A percentile compares a stretch with the other conserved stretches of the same genome.
These are phyloP conservation scores for Chaetorhynchus papuensis DNA, from an alignment of 2,113 vertebrate species.

Conservation along the genomic window DNA sequence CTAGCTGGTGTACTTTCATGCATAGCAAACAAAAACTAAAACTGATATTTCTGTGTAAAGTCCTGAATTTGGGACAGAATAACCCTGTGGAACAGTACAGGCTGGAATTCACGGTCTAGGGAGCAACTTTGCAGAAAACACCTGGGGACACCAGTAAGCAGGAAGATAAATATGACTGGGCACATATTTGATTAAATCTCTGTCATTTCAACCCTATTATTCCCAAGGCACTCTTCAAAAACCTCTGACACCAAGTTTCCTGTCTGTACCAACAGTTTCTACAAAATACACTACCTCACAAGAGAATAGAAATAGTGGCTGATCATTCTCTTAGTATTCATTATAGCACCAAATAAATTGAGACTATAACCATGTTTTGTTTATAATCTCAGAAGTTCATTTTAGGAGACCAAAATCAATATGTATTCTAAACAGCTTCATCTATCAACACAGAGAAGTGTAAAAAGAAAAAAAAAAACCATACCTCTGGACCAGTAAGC, in stretches of 20 bases:
- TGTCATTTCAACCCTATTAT: background rate
- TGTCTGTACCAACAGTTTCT: background rate
- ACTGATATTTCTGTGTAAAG: background rate
- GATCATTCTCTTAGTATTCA: background rate
- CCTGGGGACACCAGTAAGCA: background rate
- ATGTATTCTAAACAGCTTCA: background rate
- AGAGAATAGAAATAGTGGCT: background rate
- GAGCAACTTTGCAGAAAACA: background rate
- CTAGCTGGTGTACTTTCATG: background rate
- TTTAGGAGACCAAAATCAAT: background rate
- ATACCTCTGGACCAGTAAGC: background rate
- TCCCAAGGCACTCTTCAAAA: background rate
- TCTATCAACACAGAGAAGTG: background rate
- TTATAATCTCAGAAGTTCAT: background rate
- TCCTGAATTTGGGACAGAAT: background rate
- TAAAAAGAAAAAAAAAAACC: fast-evolving
- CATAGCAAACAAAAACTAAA: background rate
- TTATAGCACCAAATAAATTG: background rate
- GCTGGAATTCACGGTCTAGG: background rate
- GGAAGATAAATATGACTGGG: background rate
- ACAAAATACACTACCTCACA: background rate
- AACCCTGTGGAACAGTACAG: background rate
- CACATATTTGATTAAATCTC: conserved; percentile 7
- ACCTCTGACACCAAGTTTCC: background rate
- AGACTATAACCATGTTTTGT: background rate